Conservation (phyloP, 2,888 invertebrate species). For the Loripinus fragilis region DNA sequence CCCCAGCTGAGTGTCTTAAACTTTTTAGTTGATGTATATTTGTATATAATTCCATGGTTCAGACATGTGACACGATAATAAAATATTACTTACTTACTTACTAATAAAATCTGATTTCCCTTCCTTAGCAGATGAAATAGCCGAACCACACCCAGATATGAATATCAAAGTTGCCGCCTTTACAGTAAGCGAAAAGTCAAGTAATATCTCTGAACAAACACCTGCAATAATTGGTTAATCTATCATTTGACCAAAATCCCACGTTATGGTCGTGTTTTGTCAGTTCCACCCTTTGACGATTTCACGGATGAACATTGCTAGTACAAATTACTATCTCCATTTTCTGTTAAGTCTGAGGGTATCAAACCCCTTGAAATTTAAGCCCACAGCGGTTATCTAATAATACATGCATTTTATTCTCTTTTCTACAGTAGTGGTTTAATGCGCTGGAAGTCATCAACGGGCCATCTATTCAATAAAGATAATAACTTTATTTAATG, state of each 20-base stretch:
- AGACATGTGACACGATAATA: too few relatives aligned
- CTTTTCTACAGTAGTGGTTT: slow-evolving; percentile 10
- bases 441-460: slow-evolving; percentile 9
- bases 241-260: slow-evolving; percentile 3
- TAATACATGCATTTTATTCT: slow-evolving; percentile 20
- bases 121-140: too few relatives aligned
- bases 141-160: too few relatives aligned
- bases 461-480: slow-evolving; percentile 13
- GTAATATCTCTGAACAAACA: too few relatives aligned
- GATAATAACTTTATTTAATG: slow-evolving; percentile 45
- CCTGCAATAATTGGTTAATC: slow-evolving; percentile 15
- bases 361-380: slow-evolving; percentile 21
- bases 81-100: too few relatives aligned
- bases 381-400: slow-evolving; percentile 5
- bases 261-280: slow-evolving; percentile 27
- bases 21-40: too few relatives aligned
- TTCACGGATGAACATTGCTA: slow-evolving; percentile 39
- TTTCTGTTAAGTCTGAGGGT: slow-evolving; percentile 6
- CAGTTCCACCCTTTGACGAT: slow-evolving; percentile 39
- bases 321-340: slow-evolving; percentile 26
- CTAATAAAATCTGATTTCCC: too few relatives aligned
- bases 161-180: too few relatives aligned
- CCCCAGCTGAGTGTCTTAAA: too few relatives aligned
- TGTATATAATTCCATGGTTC: too few relatives aligned
- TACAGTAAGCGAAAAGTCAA: too few relatives aligned